These are phyloP conservation scores for Coremacera marginata DNA, from an alignment of 2,888 invertebrate species.

Conservation along the genomic window DNA sequence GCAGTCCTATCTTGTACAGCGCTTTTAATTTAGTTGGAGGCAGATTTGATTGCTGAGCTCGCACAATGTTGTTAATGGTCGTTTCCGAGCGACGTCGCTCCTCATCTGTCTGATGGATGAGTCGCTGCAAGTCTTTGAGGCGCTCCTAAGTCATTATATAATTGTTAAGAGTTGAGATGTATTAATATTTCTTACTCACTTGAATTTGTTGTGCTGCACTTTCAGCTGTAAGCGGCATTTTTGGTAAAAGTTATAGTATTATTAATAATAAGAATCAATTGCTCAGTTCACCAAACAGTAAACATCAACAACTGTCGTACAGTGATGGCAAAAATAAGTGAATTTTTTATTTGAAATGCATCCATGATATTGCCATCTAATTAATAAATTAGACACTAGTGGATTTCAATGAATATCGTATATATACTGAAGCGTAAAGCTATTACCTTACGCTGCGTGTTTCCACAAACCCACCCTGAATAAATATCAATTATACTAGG, in stretches of 20 bases:
- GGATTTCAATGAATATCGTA: too few species aligned
- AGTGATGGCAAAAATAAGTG: neutral
- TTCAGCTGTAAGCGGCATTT: constrained; percentile 44
- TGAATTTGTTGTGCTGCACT: constrained; percentile 44
- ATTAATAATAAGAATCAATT: neutral
- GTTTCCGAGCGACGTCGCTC: constrained; percentile 85
- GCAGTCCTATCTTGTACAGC: constrained; percentile 82
- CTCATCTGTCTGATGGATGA: constrained; percentile 85
- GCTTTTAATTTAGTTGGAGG: constrained; percentile 81
- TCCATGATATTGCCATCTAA: too few species aligned
- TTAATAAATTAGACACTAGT: too few species aligned
- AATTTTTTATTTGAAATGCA: neutral
- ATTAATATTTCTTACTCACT: constrained; percentile 6
- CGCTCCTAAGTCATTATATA: constrained; percentile 74
- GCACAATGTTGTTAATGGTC: constrained; percentile 82
- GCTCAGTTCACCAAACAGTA: neutral
- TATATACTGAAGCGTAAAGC: too few species aligned
- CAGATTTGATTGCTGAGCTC: constrained; percentile 76
- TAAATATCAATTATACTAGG: too few species aligned
- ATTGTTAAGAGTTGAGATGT: neutral
- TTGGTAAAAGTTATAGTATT: neutral
- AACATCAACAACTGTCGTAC: neutral
- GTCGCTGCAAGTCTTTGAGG: constrained; percentile 79
- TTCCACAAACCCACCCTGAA: too few species aligned
- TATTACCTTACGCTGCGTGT: too few species aligned